These are phyloP conservation scores for Acanthiza pusilla DNA, from an alignment of 2,797 vertebrate species.

Conservation along the genomic window DNA sequence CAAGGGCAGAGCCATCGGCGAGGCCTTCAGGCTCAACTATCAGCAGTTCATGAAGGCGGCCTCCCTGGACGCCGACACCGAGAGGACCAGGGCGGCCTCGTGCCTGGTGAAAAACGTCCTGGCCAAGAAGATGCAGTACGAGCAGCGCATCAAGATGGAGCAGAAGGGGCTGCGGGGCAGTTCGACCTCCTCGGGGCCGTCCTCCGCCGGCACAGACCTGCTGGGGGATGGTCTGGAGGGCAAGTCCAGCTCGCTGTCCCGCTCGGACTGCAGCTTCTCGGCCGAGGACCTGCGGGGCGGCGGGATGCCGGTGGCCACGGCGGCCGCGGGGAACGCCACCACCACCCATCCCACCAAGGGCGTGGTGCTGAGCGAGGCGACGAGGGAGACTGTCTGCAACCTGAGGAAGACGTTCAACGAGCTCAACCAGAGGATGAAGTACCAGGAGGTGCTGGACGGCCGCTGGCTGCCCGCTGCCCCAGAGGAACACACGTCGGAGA, in stretches of 20 bases:
- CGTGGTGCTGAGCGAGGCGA: conserved; percentile 50
- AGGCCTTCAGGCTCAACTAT: conserved; percentile 64
- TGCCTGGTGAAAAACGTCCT: conserved; percentile 88
- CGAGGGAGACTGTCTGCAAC: conserved; percentile 53
- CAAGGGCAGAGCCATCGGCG: conserved; percentile 26
- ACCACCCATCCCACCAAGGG: conserved; percentile 44
- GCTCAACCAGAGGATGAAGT: conserved; percentile 64
- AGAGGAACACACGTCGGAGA: background rate
- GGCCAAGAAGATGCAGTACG: conserved; percentile 88
- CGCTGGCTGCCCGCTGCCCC: background rate
- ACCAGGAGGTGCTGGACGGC: conserved; percentile 35
- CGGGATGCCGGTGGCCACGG: background rate
- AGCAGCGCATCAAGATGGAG: conserved; percentile 68
- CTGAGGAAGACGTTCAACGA: conserved; percentile 65
- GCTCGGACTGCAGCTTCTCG: conserved; percentile 62
- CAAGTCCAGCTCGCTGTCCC: conserved; percentile 63
- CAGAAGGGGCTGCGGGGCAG: conserved; percentile 38
- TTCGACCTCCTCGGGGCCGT: conserved; percentile 29
- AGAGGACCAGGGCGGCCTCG: conserved; percentile 85
- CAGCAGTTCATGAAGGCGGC: conserved; percentile 81
- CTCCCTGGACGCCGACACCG: conserved; percentile 80
- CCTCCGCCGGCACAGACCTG: conserved; percentile 34
- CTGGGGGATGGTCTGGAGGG: conserved; percentile 42
- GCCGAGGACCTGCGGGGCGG: conserved; percentile 28
- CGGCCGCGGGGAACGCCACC: background rate